Conservation (phyloP, 1,140 invertebrate genomes). For the Drosophila ercepeae region DNA sequence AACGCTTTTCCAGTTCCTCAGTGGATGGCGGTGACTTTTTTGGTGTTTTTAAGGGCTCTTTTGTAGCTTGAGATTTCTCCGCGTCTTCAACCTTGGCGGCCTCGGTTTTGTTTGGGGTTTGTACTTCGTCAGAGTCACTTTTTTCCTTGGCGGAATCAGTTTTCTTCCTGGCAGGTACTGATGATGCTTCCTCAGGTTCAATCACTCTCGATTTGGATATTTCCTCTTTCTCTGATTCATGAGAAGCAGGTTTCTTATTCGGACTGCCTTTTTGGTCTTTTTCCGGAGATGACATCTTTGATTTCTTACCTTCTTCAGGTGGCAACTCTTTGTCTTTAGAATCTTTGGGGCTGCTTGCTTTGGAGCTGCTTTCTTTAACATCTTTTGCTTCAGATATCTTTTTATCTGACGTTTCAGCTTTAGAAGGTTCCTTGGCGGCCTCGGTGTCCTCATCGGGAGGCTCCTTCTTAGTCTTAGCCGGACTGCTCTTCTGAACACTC, state of each 20-base stretch:
- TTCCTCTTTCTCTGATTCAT: not conserved
- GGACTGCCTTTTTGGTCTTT: not conserved
- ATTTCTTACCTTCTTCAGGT: not conserved
- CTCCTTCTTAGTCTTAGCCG: slow-evolving; percentile 63
- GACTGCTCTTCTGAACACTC: slow-evolving; percentile 67
- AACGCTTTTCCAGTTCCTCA: slow-evolving; percentile 76
- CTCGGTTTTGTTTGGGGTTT: not conserved
- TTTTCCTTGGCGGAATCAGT: not conserved
- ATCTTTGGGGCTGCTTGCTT: not conserved
- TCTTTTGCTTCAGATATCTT: not conserved
- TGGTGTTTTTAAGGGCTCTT: not conserved
- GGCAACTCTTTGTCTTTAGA: not conserved
- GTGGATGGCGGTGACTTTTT: slow-evolving; percentile 69
- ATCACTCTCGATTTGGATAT: not conserved
- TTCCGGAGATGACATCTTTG: not conserved
- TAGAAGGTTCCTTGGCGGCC: not conserved
- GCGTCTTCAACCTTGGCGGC: not conserved
- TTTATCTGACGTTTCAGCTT: not conserved
- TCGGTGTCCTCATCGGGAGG: slow-evolving; percentile 56
- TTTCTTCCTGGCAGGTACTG: not conserved
- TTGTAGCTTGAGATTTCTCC: not conserved
- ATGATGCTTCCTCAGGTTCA: not conserved
- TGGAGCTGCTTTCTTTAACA: not conserved
- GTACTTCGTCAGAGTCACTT: not conserved
- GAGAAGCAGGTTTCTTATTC: not conserved